A percentile compares a stretch with the other conserved stretches of the same genome.
These are phyloP conservation scores for Omphaloscelis lunosa DNA, from an alignment of 2,888 invertebrate species.

Conservation along the genomic window DNA sequence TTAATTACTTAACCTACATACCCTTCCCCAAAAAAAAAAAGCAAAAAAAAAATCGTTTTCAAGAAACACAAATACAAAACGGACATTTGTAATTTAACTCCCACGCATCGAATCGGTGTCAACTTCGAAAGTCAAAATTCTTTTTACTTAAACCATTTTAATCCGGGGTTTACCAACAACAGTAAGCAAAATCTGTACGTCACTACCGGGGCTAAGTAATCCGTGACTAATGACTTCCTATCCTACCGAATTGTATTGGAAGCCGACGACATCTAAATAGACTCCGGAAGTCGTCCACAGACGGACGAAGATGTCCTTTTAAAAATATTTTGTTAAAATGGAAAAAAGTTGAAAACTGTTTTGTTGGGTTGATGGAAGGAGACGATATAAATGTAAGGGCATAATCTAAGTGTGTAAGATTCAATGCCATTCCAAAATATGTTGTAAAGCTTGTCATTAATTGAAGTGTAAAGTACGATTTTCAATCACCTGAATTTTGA, in stretches of 20 bases:
- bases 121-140: neutral
- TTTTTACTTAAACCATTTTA: conserved; percentile 17
- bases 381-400: too few relatives aligned
- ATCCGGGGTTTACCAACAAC: conserved; percentile 45
- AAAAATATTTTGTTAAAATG: conserved; percentile 51
- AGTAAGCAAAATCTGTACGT: conserved; percentile 40
- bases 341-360: conserved; percentile 10
- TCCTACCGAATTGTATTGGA: conserved; percentile 75
- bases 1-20: too few relatives aligned
- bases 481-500: too few relatives aligned
- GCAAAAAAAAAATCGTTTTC: too few relatives aligned
- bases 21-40: too few relatives aligned
- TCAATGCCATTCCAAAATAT: too few relatives aligned
- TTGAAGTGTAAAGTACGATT: too few relatives aligned
- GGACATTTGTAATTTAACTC: neutral
- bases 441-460: too few relatives aligned
- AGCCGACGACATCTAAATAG: conserved; percentile 74
- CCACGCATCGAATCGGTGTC: neutral
- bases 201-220: conserved; percentile 64
- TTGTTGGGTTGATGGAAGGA: neutral
- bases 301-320: conserved; percentile 36
- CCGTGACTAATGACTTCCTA: conserved; percentile 81
- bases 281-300: conserved; percentile 57
- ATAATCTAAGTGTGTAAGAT: too few relatives aligned
- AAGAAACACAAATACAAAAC: neutral